Base-by-base conservation (phyloP, 2,113 vertebrate genomes). In the Pachyramphus minor region DNA sequence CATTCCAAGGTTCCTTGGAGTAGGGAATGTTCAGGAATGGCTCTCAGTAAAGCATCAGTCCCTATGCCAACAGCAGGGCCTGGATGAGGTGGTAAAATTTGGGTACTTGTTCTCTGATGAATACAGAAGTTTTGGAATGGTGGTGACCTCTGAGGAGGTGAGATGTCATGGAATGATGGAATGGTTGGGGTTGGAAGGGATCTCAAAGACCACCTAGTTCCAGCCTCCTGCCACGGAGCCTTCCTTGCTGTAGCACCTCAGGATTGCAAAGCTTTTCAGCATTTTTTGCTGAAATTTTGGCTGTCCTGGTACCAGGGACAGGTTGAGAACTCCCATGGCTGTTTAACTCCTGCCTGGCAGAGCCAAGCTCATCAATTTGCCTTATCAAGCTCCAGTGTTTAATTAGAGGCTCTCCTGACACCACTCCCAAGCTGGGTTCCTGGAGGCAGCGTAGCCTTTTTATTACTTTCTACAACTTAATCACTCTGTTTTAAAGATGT, bases 401-500 rank as follows among this genome's bases (percentile, higher is more conserved):
- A 96, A 95, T 90, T 90, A 79, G 87, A 92, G 24, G 42, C 47
- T 86, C 31, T 90, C 60, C 60, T 66, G 80, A 69, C 92, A 63
- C 72, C 8, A 12, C 44, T 87, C 31, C 68, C 58, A 64, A 55
- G 82, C 63, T 67, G 74, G 67, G 53, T 55, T 93, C 87, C 72
- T 90, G 81, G 58, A 91, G 91, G 89, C 93, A 82, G 2, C 5
- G 30, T 12, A 31, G 87, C 90, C 80, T 72, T 95, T 85, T 90
- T 92, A 96, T 95, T 97, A 94, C 94, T 93, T 95, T 93, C 93
- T 87, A 94, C 90, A 94, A 90, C 93, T 97, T 97, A 97, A 96
- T 97, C 96, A 95, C 91, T 96, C 68, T 77, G 60, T 90, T 95
- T 81, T 97, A 97, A 97, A 97, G 96, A 95, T 7, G 6, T 97